Evolutionary conservation across 2,797 vertebrate species (phyloP).

Genomic region (Chrysocyon brachyurus): DNA sequence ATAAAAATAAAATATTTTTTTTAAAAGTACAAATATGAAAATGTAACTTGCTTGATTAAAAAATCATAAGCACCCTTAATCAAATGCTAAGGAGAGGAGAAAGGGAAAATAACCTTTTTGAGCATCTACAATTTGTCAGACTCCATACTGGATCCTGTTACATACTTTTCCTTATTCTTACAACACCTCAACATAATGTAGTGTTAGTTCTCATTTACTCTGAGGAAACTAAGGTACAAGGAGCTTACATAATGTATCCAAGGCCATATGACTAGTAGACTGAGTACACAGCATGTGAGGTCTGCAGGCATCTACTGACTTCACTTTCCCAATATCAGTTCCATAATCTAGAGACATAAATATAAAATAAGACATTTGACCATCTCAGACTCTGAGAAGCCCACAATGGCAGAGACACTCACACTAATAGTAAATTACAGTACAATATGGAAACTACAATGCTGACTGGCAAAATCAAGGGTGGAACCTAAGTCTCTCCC

Average conservation of each 20-base stretch:
- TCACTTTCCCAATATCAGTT: conserved; percentile 22
- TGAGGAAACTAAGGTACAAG: conserved; percentile 20
- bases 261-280: neutral
- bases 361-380: neutral
- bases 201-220: conserved; percentile 1
- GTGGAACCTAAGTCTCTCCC: conserved; percentile 4
- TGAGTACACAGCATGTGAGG: neutral
- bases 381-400: neutral
- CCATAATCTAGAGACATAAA: conserved; percentile 11
- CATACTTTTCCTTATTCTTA: neutral
- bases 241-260: neutral
- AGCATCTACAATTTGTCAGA: neutral
- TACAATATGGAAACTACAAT: neutral
- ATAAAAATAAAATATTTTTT: no score
- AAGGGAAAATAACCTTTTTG: neutral
- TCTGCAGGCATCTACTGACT: neutral
- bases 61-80: neutral
- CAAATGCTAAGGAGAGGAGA: conserved; percentile 10
- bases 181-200: neutral
- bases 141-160: neutral
- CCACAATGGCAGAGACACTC: neutral
- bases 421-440: neutral
- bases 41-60: conserved; percentile 26
- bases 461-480: neutral
- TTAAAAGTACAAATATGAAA: neutral